Base-by-base conservation (phyloP, 1,140 invertebrate genomes). In the Cydia fagiglandana region DNA sequence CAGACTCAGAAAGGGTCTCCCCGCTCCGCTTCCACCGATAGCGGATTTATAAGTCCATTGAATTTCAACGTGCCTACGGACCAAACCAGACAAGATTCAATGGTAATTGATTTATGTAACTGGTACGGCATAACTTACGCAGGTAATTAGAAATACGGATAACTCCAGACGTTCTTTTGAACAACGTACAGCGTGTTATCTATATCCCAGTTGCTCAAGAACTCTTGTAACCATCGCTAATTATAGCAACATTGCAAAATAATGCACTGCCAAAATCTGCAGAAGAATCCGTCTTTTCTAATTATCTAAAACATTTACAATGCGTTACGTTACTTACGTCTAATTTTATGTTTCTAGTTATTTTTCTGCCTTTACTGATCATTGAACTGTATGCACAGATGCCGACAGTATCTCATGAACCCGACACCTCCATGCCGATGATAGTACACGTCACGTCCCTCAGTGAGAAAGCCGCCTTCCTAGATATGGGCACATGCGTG, bases 381-480 rank as follows among this genome's bases (percentile, higher is more conserved):
- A 56, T 61, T 61, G 20, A 61, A 24, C 56, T 61, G 0, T 61
- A n/a, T 61, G 4, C n/a, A 24, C 17, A 70, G 66, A 17, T 70
- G n/a, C 34, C 34, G 34, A 34, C 34, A 38, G n/a, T 38, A 17
- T 10, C 66, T 17, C 28, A 68, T 7, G n/a, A n/a, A 15, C 15
- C 76, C 45, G 56, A 38, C 17, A 12, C 28, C 9, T 7, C 20
- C 20, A 64, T 41, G 50, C 76, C 77, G 30, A 17, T 75, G 3
- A 81, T 79, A 66, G 76, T 74, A 2, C 78, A 77, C 64, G 73
- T 78, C 9, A 77, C 73, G 2, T 81, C 77, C 4, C 73, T 76
- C 20, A 77, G 73, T 76, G 77, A 77, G 0, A 74, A 64, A 3
- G 73, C 73, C 9, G 1, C 17, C 0, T 30, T 34, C 4, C 9